Percentiles rank a stretch among this genome's conserved stretches.
Evolutionary conservation across 2,797 vertebrate species (phyloP).

Genomic region (Galaxias olidus): DNA sequence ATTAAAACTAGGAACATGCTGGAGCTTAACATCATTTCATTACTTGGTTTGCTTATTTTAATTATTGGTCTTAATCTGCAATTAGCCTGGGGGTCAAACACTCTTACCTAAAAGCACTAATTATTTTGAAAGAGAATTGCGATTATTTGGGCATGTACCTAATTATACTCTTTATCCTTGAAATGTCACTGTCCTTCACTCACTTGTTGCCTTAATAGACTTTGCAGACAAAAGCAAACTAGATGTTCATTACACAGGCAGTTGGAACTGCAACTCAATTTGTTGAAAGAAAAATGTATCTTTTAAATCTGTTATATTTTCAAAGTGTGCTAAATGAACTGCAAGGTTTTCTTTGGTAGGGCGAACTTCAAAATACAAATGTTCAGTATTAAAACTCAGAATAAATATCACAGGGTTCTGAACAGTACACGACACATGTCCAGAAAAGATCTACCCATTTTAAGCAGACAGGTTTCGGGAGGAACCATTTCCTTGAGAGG

Average conservation of each 20-base stretch:
- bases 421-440: too few relatives aligned
- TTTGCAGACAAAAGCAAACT: constrained; percentile 36
- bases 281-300: too few relatives aligned
- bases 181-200: constrained; percentile 70
- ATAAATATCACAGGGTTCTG: too few relatives aligned
- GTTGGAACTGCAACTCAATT: too few relatives aligned
- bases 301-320: too few relatives aligned
- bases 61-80: constrained; percentile 79
- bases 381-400: too few relatives aligned
- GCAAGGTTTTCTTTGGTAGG: too few relatives aligned
- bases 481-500: constrained; percentile 5
- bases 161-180: constrained; percentile 73
- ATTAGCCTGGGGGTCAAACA: constrained; percentile 78
- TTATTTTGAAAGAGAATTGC: constrained; percentile 67
- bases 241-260: not conserved
- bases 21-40: constrained; percentile 64
- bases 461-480: not conserved
- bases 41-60: constrained; percentile 75
- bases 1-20: constrained; percentile 66
- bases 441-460: constrained; percentile 2
- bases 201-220: constrained; percentile 42
- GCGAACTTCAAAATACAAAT: too few relatives aligned
- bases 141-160: constrained; percentile 70
- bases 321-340: too few relatives aligned
- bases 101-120: constrained; percentile 64